Evolutionary conservation across 2,888 invertebrate species (phyloP).

Genomic region (Drosophila prolongata): DNA sequence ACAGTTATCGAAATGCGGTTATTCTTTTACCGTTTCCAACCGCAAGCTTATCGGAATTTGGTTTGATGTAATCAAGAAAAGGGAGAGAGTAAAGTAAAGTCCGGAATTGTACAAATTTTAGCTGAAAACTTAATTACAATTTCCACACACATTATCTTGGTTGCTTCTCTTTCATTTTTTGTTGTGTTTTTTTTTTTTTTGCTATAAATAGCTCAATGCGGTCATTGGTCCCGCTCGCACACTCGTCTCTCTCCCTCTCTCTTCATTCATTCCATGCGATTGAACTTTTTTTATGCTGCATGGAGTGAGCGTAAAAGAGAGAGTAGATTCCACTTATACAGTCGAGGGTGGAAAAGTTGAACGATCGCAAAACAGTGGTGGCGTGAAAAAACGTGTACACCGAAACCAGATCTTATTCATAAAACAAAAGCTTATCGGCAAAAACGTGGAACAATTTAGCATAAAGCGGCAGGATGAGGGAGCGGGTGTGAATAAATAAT

Average conservation of each 20-base stretch:
- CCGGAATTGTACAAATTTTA: constrained; percentile 40
- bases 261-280: constrained; percentile 39
- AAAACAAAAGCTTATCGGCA: constrained; percentile 46
- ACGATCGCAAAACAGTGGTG: constrained; percentile 49
- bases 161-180: constrained; percentile 35
- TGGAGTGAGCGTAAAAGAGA: constrained; percentile 18
- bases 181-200: constrained; percentile 41
- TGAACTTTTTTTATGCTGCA: constrained; percentile 63
- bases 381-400: constrained; percentile 35
- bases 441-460: constrained; percentile 50
- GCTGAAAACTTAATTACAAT: constrained; percentile 71
- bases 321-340: constrained; percentile 1
- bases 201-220: constrained; percentile 76
- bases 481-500: not conserved
- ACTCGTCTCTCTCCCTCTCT: constrained; percentile 37
- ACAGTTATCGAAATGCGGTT: constrained; percentile 30
- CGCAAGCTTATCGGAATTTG: constrained; percentile 18
- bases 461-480: not conserved
- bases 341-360: constrained; percentile 8
- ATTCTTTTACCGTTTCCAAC: constrained; percentile 15
- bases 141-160: constrained; percentile 54
- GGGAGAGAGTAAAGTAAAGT: not conserved
- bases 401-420: constrained; percentile 57
- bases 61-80: constrained; percentile 33
- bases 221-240: constrained; percentile 70